Percentiles rank a stretch among this genome's conserved stretches.
Conservation (phyloP, 2,888 invertebrate genomes). For the Unio pictorum region DNA sequence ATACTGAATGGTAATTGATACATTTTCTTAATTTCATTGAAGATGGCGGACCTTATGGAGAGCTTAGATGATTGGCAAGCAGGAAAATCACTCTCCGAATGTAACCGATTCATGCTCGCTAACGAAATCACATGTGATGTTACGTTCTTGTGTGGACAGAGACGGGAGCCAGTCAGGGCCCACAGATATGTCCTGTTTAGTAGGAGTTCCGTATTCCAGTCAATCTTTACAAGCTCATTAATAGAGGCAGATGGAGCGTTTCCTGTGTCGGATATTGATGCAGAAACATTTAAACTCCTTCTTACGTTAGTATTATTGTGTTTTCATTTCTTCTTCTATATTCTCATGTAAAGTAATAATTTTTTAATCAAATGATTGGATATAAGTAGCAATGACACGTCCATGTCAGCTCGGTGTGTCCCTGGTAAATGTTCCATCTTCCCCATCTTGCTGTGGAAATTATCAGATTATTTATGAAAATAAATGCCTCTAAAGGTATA, state of each 20-base stretch:
- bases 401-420: no score
- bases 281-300: conserved; percentile 40
- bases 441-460: no score
- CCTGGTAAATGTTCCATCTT: no score
- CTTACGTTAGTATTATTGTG: conserved; percentile 31
- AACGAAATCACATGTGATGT: conserved; percentile 45
- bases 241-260: conserved; percentile 17
- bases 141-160: conserved; percentile 37
- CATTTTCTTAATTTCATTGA: not conserved
- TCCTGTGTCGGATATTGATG: conserved; percentile 44
- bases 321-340: no score
- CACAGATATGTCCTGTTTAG: conserved; percentile 46
- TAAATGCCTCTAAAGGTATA: no score
- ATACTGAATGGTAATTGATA: no score
- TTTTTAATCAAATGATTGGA: no score
- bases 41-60: conserved; percentile 22
- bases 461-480: no score
- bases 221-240: conserved; percentile 42
- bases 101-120: conserved; percentile 41
- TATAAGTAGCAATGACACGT: no score
- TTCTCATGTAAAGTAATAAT: no score
- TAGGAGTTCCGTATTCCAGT: conserved; percentile 47
- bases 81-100: conserved; percentile 30
- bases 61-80: conserved; percentile 46
- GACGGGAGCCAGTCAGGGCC: conserved; percentile 29